Base-by-base conservation (phyloP, 2,888 invertebrate genomes). In the Platycheirus rosarum region DNA sequence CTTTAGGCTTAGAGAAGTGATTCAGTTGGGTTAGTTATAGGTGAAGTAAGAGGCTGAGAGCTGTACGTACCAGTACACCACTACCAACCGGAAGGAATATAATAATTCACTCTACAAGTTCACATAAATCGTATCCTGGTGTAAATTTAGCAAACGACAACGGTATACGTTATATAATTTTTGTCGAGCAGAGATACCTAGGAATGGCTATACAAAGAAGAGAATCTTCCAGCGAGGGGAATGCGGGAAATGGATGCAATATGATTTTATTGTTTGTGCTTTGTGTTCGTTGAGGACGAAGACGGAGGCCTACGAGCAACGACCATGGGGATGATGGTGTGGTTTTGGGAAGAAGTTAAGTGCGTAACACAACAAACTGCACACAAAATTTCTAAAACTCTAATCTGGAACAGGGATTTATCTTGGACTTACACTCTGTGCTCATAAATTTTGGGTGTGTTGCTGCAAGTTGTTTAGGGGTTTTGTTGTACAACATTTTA, bases 331-430 rank as follows among this genome's bases (percentile, higher is more conserved):
- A n/a, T n/a, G n/a, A n/a, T n/a, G 14, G 8, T n/a, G 63, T 32
- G 20, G 37, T 65, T 44, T 16, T 44, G 44, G 16, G 60, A 60
- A 60, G 42, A 60, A 70, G 75, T 69, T 74, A 80, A 75, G 80
- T 80, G 80, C 80, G 80, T 80, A 70, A 57, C 75, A 80, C 69
- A 80, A 70, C 74, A 74, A 75, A 75, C 44, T 69, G 74, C 80
- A 75, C 80, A 78, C 65, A 71, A 82, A 71, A 71, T 76, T 74
- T 82, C 82, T 53, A 76, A 77, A 84, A 84, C 77, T 84, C 73
- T 84, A 84, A 85, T 85, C 84, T 84, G 29, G 84, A 84, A 84
- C 85, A 85, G 73, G 84, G 85, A 85, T 84, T 85, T 85, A 85
- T 85, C 85, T 85, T 74, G 74, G 85, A 85, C 84, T 85, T 85